Base-by-base conservation (phyloP, 2,113 vertebrate genomes). In the Heloderma charlesbogerti region DNA sequence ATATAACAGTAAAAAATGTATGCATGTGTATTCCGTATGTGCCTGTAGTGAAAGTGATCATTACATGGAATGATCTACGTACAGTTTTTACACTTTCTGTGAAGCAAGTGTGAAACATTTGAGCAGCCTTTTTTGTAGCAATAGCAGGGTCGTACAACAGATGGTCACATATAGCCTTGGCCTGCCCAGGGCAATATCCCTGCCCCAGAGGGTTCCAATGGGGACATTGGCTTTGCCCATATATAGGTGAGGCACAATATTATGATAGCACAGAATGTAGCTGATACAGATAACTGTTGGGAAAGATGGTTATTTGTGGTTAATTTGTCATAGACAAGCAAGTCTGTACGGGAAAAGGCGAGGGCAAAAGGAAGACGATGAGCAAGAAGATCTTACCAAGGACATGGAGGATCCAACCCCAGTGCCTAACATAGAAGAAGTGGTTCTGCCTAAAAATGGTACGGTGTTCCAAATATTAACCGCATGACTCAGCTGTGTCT, bases 351-450 rank as follows among this genome's bases (percentile, higher is more conserved):
- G 98, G 94, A 99, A 99, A 43, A 97, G 99, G 43, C 96, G 98
- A 79, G 98, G 97, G 82, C 99, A 99, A 96, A 98, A 98, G 31
- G 99, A 99, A 7, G 99, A 99, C 74, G 99, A 99, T 88, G 99
- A 99, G 25, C 98, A 98, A 0, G 99, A 99, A 93, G 99, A 99
- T 92, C 97, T 99, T 81, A 99, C 98, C 34, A 99, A 99, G 96
- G 99, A 99, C 94, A 97, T 99, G 98, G 99, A 99, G 89, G 99
- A 99, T 93, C 99, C 99, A 22, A 99, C 98, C 0, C 98, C 99
- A 0, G 99, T 99, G 7, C 99, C 99, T 43, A 99, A 99, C 92
- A 98, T 99, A 96, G 99, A 99, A 90, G 99, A 99, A 96, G 98
- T 99, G 89, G 97, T 98, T 63, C 97, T 99, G 92, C 98, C 99